Evolutionary conservation across 2,888 invertebrate genomes (phyloP), one percentile per base, ranked within the genome.

Genomic region (Netelia virgata): DNA sequence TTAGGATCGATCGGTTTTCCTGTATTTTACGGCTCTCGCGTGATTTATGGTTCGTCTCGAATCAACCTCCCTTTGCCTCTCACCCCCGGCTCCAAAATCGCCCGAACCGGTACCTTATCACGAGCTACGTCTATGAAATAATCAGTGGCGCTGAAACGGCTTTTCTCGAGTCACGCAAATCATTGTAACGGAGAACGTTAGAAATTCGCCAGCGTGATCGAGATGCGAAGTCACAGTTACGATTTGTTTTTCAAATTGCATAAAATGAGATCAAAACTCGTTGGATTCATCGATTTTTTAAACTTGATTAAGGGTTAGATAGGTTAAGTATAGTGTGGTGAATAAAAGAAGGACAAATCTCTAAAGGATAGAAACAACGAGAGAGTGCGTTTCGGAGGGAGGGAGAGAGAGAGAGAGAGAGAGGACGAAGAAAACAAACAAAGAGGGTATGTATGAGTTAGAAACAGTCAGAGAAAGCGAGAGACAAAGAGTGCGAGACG

Each of bases 11-110:
- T 90, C 90, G 90, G 86, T 90, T 36, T 36, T 90, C 90, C 88
- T 90, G 88, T 90, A 90, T 90, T 90, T 90, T 88, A 90, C 89
- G 87, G 86, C 86, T 57, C 79, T 78, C 57, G 74, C 82, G 87
- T 90, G 90, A 90, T 90, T 90, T 90, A 90, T 90, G 88, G 88
- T 86, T 70, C 89, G 88, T 88, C 88, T 88, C 87, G 20, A 59
- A 70, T 72, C 64, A 36, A 57, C 66, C 50, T 47, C 20, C 18
- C 28, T 57, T 57, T 18, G 0, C 18, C 55, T 55, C 55, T 18
- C 18, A 6, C 8, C 36, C 36, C 36, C 1, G 36, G 6, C 36
- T 36, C 36, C 36, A 6, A 3, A 36, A 36, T 63, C 50, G 61
- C 10, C 47, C 18, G 18, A 47, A 43, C 50, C 47, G n/a, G 16